A percentile compares a stretch with the other conserved stretches of the same genome.
Evolutionary conservation across 35 echinoderm and acorn worm species (phyloP).

Genomic region (Acanthaster planci): DNA sequence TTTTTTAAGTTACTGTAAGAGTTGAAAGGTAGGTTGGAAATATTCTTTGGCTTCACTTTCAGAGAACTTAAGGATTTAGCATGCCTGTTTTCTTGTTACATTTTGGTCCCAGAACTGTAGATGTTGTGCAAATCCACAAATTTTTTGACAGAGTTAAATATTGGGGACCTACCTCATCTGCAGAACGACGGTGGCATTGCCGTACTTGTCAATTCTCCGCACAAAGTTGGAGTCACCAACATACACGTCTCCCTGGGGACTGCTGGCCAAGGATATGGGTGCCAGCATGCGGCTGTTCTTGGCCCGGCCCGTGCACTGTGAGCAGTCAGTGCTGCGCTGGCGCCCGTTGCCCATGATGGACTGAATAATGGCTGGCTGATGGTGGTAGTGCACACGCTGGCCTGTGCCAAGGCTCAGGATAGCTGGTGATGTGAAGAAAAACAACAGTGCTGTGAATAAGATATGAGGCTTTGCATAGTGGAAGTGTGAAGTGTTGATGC

Average conservation of each 20-base stretch:
- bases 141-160: too few relatives aligned
- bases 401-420: slow-evolving; percentile 74
- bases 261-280: slow-evolving; percentile 73
- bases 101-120: not conserved
- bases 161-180: slow-evolving; percentile 60
- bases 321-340: slow-evolving; percentile 56
- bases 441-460: not conserved
- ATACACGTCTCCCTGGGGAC: slow-evolving; percentile 74
- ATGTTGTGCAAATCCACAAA: not conserved
- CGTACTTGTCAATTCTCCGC: slow-evolving; percentile 71
- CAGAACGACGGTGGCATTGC: slow-evolving; percentile 74
- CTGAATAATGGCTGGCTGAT: slow-evolving; percentile 57
- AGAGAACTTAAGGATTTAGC: too few relatives aligned
- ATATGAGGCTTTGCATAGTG: not conserved
- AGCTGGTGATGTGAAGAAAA: slow-evolving; percentile 37
- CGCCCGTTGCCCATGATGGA: slow-evolving; percentile 91
- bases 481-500: not conserved
- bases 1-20: too few relatives aligned
- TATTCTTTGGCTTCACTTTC: too few relatives aligned
- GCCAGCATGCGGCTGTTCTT: slow-evolving; percentile 76
- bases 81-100: not conserved
- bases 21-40: too few relatives aligned
- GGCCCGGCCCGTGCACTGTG: slow-evolving; percentile 78
- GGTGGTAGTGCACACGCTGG: slow-evolving; percentile 50
- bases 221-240: slow-evolving; percentile 90